These are phyloP conservation scores for Montipora capitata DNA, from an alignment of 92 coral and sea anemone species.

Conservation along the genomic window DNA sequence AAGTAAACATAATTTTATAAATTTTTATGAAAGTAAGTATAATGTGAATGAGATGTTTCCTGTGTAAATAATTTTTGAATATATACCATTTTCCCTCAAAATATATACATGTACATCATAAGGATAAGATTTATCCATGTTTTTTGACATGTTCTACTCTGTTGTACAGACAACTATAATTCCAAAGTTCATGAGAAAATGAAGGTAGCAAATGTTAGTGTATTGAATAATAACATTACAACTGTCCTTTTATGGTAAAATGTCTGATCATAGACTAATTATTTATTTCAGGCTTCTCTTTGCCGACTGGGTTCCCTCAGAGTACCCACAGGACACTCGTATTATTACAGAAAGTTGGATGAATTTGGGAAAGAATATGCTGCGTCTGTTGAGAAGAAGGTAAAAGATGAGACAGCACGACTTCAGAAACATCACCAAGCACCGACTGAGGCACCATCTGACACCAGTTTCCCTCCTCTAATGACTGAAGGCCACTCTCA, in stretches of 20 bases:
- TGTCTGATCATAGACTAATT: constrained; percentile 21
- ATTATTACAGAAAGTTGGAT: constrained; percentile 59
- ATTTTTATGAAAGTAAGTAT: background rate
- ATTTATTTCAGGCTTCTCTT: constrained; percentile 28
- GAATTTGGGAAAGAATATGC: constrained; percentile 63
- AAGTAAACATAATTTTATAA: constrained; percentile 8
- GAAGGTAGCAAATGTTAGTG: constrained; percentile 24
- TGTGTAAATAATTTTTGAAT: constrained; percentile 28
- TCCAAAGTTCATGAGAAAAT: constrained; percentile 10
- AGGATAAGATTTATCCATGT: constrained; percentile 15
- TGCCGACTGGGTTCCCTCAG: constrained; percentile 53
- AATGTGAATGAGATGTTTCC: constrained; percentile 30
- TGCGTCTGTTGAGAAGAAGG: constrained; percentile 41
- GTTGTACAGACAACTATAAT: constrained; percentile 18
- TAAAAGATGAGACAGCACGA: constrained; percentile 35
- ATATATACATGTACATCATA: constrained; percentile 23
- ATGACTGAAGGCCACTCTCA: constrained; percentile 15
- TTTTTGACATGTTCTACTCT: constrained; percentile 35
- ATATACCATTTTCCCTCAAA: constrained; percentile 32
- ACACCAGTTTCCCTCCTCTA: background rate
- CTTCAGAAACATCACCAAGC: constrained; percentile 10
- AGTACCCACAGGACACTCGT: constrained; percentile 56
- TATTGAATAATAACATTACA: constrained; percentile 12
- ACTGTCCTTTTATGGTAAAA: constrained; percentile 6
- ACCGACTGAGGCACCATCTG: constrained; percentile 6